Evolutionary conservation across 2,113 vertebrate species (phyloP).

Genomic region (Formicarius rufipectus): DNA sequence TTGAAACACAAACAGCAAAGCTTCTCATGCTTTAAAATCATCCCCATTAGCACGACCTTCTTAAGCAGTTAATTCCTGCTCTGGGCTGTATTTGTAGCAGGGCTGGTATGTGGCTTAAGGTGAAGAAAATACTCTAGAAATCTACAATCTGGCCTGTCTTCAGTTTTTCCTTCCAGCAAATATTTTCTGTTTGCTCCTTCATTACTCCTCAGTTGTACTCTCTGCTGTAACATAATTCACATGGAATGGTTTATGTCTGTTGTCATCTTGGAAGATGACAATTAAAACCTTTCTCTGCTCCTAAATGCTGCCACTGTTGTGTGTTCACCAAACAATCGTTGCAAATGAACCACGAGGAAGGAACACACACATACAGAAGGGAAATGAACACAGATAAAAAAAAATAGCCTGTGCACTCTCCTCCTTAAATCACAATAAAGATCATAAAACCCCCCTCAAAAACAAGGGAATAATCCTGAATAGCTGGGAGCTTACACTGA

Average conservation of each 20-base stretch:
- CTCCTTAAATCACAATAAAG: background rate
- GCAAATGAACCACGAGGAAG: background rate
- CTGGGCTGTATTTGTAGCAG: background rate
- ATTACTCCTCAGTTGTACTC: background rate
- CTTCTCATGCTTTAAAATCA: background rate
- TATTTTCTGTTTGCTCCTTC: slow-evolving; percentile 18
- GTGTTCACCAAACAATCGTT: background rate
- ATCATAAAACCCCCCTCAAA: background rate
- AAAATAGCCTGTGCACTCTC: background rate
- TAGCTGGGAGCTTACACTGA: background rate
- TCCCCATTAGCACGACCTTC: background rate
- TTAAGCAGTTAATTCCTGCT: slow-evolving; percentile 24
- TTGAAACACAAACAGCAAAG: background rate
- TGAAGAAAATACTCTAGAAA: background rate
- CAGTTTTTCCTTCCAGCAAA: background rate
- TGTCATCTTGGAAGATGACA: background rate
- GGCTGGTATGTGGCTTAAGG: background rate
- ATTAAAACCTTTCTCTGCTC: background rate
- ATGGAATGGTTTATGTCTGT: background rate
- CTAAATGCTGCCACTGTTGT: background rate
- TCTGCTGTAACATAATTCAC: background rate
- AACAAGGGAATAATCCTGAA: background rate
- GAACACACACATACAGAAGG: background rate
- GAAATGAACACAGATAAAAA: background rate
- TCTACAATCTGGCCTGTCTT: background rate